Percentiles rank a stretch among this genome's conserved stretches.
These are phyloP conservation scores for Epinephelus malabaricus DNA, from an alignment of 2,797 vertebrate genomes.

Conservation along the genomic window DNA sequence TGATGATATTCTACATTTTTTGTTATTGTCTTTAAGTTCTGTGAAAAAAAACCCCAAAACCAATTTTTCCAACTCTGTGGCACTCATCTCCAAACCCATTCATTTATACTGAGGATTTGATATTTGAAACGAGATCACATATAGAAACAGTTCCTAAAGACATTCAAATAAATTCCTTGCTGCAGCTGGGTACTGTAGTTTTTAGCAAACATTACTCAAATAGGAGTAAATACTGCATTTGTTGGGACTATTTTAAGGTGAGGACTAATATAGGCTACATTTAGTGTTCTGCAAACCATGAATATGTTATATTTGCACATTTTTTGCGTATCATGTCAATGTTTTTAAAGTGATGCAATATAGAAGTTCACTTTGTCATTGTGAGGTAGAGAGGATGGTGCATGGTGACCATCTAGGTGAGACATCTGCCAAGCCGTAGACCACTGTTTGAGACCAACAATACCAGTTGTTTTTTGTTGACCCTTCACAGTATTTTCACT, in stretches of 20 bases:
- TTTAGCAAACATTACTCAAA: background rate
- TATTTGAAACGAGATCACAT: background rate
- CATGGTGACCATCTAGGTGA: too few species aligned
- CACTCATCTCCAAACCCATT: background rate
- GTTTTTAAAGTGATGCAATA: too few species aligned
- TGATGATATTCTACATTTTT: constrained; percentile 19
- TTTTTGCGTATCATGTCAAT: too few species aligned
- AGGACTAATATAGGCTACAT: background rate
- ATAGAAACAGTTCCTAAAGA: background rate
- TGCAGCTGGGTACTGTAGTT: background rate
- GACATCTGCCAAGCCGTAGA: too few species aligned
- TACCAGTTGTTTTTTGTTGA: too few species aligned
- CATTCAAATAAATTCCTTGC: background rate
- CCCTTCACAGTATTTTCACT: too few species aligned
- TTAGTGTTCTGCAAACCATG: background rate
- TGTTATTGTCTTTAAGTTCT: background rate
- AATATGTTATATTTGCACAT: too few species aligned
- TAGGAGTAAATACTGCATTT: background rate
- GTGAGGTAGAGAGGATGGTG: too few species aligned
- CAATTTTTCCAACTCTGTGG: background rate
- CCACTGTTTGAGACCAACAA: too few species aligned
- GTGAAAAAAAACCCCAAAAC: background rate
- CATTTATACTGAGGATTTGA: background rate
- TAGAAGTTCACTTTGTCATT: too few species aligned
- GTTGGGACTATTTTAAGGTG: background rate